Evolutionary conservation across 2,888 invertebrate species (phyloP).

Genomic region (Drosophila kanekoi): DNA sequence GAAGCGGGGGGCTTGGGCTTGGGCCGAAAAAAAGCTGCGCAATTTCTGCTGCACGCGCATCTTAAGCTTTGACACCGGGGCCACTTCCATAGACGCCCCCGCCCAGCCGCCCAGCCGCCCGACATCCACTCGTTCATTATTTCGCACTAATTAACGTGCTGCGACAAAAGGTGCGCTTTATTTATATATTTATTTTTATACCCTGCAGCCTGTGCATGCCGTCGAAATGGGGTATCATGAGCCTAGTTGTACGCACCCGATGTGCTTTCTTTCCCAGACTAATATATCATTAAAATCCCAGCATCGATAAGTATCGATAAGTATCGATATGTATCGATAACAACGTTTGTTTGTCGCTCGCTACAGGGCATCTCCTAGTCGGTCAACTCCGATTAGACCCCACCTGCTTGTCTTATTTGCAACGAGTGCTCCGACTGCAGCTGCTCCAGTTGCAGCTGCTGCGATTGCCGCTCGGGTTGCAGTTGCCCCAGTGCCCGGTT

Average conservation of each 20-base stretch:
- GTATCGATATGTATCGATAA: too few species aligned
- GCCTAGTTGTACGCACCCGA: too few species aligned
- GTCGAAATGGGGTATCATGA: too few species aligned
- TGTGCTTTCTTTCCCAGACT: too few species aligned
- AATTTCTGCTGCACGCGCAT: conserved; percentile 30
- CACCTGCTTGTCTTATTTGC: neutral
- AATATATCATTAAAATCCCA: too few species aligned
- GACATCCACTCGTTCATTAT: conserved; percentile 62
- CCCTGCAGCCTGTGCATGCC: neutral
- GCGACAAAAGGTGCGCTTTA: conserved; percentile 72
- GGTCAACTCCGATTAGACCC: neutral
- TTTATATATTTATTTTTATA: conserved; percentile 27
- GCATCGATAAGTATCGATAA: too few species aligned
- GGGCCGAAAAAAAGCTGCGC: neutral
- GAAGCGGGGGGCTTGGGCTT: too few species aligned
- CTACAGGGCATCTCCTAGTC: neutral
- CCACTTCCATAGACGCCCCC: conserved; percentile 5
- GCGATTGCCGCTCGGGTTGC: neutral
- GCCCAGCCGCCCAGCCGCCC: neutral
- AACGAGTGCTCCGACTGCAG: conserved; percentile 17
- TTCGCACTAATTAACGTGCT: conserved; percentile 74
- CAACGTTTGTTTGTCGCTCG: neutral
- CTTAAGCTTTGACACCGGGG: conserved; percentile 37
- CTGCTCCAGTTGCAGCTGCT: neutral
- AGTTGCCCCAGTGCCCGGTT: neutral